phyloP scores from a whole-genome alignment of 2,113 vertebrate species.

The Sclerurus mexicanus region DNA sequence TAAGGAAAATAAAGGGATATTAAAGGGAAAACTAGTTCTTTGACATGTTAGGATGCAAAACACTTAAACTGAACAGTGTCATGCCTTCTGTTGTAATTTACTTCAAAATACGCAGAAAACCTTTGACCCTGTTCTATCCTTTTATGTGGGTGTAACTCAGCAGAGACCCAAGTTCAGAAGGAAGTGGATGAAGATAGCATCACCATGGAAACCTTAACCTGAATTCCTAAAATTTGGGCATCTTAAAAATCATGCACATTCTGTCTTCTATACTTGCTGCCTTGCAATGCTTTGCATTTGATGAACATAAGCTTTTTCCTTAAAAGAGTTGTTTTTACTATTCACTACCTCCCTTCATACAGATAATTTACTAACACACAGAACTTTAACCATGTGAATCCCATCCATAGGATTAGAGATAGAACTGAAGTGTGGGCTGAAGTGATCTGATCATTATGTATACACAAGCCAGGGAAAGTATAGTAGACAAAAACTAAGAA shows the following conservation, averaged over 20 bases:
- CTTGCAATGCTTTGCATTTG: neutral
- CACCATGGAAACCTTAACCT: constrained; percentile 68
- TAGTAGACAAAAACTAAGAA: neutral
- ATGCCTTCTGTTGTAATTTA: neutral
- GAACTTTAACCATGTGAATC: neutral
- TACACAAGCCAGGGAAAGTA: neutral
- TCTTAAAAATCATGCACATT: constrained; percentile 15
- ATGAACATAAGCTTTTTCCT: neutral
- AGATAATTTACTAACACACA: neutral
- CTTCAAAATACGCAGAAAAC: constrained; percentile 7
- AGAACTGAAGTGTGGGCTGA: neutral
- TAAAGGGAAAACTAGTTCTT: neutral
- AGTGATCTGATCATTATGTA: neutral
- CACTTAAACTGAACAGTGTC: neutral
- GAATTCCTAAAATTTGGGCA: constrained; percentile 25
- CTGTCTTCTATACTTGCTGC: neutral
- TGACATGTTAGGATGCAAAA: neutral
- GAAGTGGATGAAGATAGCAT: constrained; percentile 56
- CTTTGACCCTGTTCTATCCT: constrained; percentile 35
- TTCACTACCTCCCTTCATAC: neutral
- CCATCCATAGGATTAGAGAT: neutral
- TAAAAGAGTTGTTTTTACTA: neutral
- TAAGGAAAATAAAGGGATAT: neutral
- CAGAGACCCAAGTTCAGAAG: constrained; percentile 41
- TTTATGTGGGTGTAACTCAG: constrained; percentile 40